Percentiles rank a stretch among this genome's conserved stretches.
Evolutionary conservation across 2,888 invertebrate species (phyloP).

Genomic region (Eilema sororculum): DNA sequence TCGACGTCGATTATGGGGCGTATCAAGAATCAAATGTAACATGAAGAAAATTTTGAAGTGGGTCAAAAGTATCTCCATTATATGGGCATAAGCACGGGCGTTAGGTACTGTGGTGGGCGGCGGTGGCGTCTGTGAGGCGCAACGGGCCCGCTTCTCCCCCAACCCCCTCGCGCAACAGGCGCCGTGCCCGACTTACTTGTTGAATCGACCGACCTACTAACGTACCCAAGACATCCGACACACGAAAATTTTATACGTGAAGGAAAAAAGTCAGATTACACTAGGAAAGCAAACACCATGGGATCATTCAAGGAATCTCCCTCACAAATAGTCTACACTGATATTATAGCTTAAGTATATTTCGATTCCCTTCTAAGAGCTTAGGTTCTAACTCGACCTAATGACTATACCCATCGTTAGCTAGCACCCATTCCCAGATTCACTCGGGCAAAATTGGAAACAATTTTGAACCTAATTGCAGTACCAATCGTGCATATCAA

Average conservation of each 20-base stretch:
- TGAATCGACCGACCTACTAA: constrained; percentile 87
- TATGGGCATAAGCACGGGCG: constrained; percentile 69
- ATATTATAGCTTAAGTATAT: no score
- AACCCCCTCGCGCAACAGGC: constrained; percentile 79
- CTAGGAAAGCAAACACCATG: constrained; percentile 30
- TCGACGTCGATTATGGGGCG: constrained; percentile 31
- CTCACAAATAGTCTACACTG: no score
- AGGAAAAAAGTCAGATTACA: constrained; percentile 44
- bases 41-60: constrained; percentile 63
- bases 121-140: constrained; percentile 83
- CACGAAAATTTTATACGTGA: constrained; percentile 63
- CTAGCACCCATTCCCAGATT: neutral
- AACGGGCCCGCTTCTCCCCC: constrained; percentile 80
- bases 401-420: neutral
- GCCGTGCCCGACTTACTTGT: constrained; percentile 83
- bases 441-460: neutral
- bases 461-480: no score
- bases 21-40: constrained; percentile 50
- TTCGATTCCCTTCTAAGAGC: neutral
- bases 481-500: no score
- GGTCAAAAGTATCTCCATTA: constrained; percentile 77
- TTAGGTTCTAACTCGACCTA: no score
- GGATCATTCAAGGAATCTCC: constrained; percentile 14
- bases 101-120: constrained; percentile 68
- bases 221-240: constrained; percentile 73